These are phyloP conservation scores for Glaucopsyche alexis DNA, from an alignment of 2,888 invertebrate species.

Conservation along the genomic window DNA sequence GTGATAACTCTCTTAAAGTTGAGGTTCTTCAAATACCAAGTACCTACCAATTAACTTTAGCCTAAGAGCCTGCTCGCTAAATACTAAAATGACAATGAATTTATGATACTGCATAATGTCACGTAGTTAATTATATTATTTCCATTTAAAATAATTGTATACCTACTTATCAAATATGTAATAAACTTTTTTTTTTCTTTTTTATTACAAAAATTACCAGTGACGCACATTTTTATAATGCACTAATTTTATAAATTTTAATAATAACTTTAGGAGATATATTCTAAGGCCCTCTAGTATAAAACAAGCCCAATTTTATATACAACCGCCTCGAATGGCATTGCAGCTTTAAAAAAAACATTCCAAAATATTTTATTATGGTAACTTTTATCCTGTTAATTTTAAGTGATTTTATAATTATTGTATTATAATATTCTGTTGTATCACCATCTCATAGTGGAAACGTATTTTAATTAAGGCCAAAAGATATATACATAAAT, in stretches of 20 bases:
- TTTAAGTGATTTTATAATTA: slow-evolving; percentile 43
- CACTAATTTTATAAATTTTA: slow-evolving; percentile 7
- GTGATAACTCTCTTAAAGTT: slow-evolving; percentile 77
- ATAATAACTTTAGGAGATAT: neutral
- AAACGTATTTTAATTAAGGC: slow-evolving; percentile 75
- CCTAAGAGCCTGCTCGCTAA: neutral
- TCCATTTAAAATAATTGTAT: neutral
- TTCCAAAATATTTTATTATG: slow-evolving; percentile 56
- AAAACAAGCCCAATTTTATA: slow-evolving; percentile 30
- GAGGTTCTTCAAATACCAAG: slow-evolving; percentile 68
- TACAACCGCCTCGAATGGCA: slow-evolving; percentile 56
- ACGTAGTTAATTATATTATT: neutral
- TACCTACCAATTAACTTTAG: slow-evolving; percentile 31
- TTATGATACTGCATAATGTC: neutral
- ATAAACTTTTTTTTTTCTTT: neutral
- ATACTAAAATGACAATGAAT: neutral
- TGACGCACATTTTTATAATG: slow-evolving; percentile 22
- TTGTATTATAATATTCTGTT: slow-evolving; percentile 56
- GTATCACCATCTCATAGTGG: slow-evolving; percentile 71
- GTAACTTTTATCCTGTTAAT: slow-evolving; percentile 56
- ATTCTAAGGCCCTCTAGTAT: neutral
- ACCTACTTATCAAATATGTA: neutral
- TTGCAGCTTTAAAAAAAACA: slow-evolving; percentile 65
- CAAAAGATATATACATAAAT: slow-evolving; percentile 75
- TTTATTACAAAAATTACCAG: slow-evolving; percentile 6